A percentile compares a stretch with the other conserved stretches of the same genome.
phyloP scores from a whole-genome alignment of 2,888 invertebrate species.

The Ctena decussata region DNA sequence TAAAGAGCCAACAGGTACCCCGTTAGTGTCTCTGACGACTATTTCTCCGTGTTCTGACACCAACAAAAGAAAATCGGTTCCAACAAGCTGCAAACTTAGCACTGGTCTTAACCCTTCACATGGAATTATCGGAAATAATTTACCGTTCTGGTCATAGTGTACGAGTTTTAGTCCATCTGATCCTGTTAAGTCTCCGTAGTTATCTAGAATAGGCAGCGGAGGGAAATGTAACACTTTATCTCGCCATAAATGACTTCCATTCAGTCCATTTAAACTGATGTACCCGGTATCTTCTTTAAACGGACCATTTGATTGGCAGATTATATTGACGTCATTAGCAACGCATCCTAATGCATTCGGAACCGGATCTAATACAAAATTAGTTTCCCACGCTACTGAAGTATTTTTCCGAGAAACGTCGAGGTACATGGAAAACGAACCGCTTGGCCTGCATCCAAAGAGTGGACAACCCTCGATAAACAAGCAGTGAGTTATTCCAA shows the following conservation, averaged over 20 bases:
- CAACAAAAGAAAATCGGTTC: constrained; percentile 17
- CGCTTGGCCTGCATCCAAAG: constrained; percentile 64
- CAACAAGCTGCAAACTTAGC: constrained; percentile 21
- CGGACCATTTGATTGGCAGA: constrained; percentile 57
- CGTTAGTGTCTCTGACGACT: constrained; percentile 29
- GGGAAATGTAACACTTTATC: constrained; percentile 59
- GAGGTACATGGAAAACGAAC: constrained; percentile 65
- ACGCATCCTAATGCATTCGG: constrained; percentile 55
- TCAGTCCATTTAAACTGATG: constrained; percentile 53
- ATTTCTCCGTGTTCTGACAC: constrained; percentile 21
- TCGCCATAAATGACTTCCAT: constrained; percentile 66
- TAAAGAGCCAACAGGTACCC: constrained; percentile 20
- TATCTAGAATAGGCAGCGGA: constrained; percentile 70
- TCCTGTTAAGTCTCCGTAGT: constrained; percentile 73
- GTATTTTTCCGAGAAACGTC: constrained; percentile 36
- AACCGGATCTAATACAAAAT: constrained; percentile 23
- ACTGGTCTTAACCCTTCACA: constrained; percentile 24
- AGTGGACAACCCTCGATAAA: constrained; percentile 62
- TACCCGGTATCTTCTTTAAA: constrained; percentile 62
- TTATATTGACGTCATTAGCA: constrained; percentile 39
- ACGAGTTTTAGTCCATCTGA: constrained; percentile 66
- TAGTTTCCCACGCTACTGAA: constrained; percentile 42
- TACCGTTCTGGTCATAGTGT: constrained; percentile 63
- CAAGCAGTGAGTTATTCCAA: neutral
- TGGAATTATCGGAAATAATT: constrained; percentile 51